Evolutionary conservation across 2,888 invertebrate species (phyloP), one percentile per base, ranked within the genome.

Genomic region (Heliconius ismenius): DNA sequence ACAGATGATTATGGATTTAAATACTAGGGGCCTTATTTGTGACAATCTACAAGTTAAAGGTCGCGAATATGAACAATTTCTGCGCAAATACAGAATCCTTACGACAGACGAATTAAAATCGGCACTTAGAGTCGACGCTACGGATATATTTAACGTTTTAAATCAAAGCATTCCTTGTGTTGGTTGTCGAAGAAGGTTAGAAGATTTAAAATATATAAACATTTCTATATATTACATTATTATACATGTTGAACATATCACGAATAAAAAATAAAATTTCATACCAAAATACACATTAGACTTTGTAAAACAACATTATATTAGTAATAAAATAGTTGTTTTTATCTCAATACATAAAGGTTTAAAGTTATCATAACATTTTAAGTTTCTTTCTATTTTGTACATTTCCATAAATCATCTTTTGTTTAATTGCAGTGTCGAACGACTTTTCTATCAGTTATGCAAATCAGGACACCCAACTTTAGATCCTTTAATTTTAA

Each of bases 81-180:
- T 96, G 83, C 96, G 96, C 82, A 98, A 98, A 95, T 97, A 97
- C 88, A 95, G 95, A 87, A 95, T 97, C 84, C 95, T 98, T 75
- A 96, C 96, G 72, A 95, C 96, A 81, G 96, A 96, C 79, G 98
- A 98, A 92, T 93, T 98, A 67, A 96, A 96, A 86, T 95, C 95
- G 82, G 97, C 98, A 26, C 95, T 98, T 83, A 96, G 97, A 95
- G 98, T 98, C 76, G 96, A 97, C 76, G 96, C 96, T 85, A 95
- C 96, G 83, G 97, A 98, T 92, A 96, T 98, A 85, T 95, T 98
- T 87, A 96, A 96, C 85, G 97, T 98, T 85, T 94, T 98, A 81
- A 97, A 98, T 92, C 98, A 98, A 94, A 97, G 97, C 90, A 98
- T 98, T 86, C 98, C 98, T 81, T 98, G 98, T 95, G 98, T 98